Base-by-base conservation (phyloP, 2,888 invertebrate genomes). In the Leptothorax acervorum region DNA sequence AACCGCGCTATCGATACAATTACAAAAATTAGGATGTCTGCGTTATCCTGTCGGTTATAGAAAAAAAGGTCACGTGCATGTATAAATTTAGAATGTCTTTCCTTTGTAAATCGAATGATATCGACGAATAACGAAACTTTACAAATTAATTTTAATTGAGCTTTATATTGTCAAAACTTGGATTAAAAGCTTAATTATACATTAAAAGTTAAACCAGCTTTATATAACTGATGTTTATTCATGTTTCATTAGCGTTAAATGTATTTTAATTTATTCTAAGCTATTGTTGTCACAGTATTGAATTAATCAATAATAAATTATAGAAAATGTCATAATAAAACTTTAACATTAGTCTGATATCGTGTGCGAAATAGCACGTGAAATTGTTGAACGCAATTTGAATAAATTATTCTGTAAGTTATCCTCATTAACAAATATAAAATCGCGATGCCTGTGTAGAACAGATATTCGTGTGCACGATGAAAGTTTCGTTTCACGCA, bases 361-460 rank as follows among this genome's bases (percentile, higher is more conserved):
- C 18, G 48, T 35, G 57, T 39, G 48, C 57, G 45, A 79, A 70
- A 18, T 60, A 48, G 15, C 55, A 57, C 45, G 55, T 51, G 70
- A 11, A 70, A 57, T 57, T 70, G 45, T 57, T 53, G 42, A 60
- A 48, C 73, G 18, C 4, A 62, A 79, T 60, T 62, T 65, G 28
- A 79, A 71, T 79, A 79, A 79, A 79, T 73, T 62, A 73, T 62
- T 62, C 28, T 18, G 39, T 78, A 70, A 55, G 45, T 73, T 60
- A 48, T 28, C 48, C 28, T 73, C 60, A 73, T 81, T 73, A 81
- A 60, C 51, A 71, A 81, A 79, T 70, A 48, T 60, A 73, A 68
- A 48, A 81, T 81, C 79, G 6, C 45, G 35, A 78, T 57, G 15
- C 28, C n/a, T 39, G 79, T 23, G 51, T 28, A 51, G 39, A 48